A percentile compares a stretch with the other conserved stretches of the same genome.
These are phyloP conservation scores for Halictus ligatus DNA, from an alignment of 2,888 invertebrate genomes.

Conservation along the genomic window DNA sequence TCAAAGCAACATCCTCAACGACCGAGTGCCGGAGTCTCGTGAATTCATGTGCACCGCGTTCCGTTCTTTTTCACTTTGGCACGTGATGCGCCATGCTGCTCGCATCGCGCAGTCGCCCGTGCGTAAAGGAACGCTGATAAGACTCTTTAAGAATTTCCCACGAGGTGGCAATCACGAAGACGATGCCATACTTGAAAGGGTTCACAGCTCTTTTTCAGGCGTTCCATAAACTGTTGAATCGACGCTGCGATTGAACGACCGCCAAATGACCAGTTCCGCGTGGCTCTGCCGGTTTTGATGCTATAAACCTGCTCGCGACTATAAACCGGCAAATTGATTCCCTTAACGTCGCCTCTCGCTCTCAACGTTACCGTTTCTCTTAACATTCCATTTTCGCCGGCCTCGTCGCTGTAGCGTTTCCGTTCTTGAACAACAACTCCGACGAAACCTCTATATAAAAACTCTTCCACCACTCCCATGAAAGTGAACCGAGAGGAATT, in stretches of 20 bases:
- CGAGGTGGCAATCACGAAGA: neutral
- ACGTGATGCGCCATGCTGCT: neutral
- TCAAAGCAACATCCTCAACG: neutral
- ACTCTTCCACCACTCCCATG: neutral
- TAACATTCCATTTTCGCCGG: neutral
- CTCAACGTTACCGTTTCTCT: neutral
- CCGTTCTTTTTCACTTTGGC: neutral
- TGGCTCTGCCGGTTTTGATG: neutral
- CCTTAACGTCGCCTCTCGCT: neutral
- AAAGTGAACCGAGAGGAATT: constrained; percentile 31
- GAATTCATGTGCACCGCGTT: constrained; percentile 19
- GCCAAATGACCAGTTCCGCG: constrained; percentile 31
- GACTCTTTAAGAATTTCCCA: constrained; percentile 52
- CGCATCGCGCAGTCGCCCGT: constrained; percentile 25
- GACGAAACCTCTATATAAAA: neutral
- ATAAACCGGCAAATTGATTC: constrained; percentile 17
- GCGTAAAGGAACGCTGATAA: constrained; percentile 61
- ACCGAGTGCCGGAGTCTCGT: neutral
- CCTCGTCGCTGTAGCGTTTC: constrained; percentile 20
- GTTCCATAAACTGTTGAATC: constrained; percentile 25
- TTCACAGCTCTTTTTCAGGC: neutral
- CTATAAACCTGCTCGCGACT: too few relatives aligned
- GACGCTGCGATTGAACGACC: constrained; percentile 42
- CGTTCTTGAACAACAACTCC: constrained; percentile 20
- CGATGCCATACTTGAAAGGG: neutral